Conservation (phyloP, 2,113 vertebrate species). For the Lanius ludovicianus region DNA sequence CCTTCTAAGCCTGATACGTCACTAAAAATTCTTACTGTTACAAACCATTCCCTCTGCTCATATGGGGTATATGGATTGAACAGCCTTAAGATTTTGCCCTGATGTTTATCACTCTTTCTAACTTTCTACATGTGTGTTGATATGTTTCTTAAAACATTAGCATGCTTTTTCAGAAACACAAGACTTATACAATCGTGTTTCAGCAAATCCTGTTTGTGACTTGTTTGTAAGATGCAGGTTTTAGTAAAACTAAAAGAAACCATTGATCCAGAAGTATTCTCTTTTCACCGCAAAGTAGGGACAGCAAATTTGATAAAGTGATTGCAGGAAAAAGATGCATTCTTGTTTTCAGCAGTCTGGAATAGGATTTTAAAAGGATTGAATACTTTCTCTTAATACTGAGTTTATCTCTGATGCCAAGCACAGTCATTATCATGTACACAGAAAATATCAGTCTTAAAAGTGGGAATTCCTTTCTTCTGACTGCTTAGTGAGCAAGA, state of each 20-base stretch:
- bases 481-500: not conserved
- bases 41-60: not conserved
- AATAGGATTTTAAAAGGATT: not conserved
- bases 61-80: fast-evolving
- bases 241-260: not conserved
- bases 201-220: not conserved
- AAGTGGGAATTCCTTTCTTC: not conserved
- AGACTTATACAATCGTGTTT: not conserved
- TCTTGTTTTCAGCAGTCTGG: not conserved
- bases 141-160: not conserved
- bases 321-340: not conserved
- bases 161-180: not conserved
- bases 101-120: not conserved
- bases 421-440: not conserved
- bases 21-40: not conserved
- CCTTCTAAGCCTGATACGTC: not conserved
- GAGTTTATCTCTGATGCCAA: not conserved
- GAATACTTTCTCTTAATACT: not conserved
- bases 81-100: not conserved
- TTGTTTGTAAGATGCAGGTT: not conserved
- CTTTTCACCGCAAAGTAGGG: not conserved
- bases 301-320: not conserved
- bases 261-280: not conserved
- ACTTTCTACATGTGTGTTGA: not conserved
- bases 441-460: not conserved